Base-by-base conservation (phyloP, 1,140 invertebrate species). In the Drosophila suzukii region DNA sequence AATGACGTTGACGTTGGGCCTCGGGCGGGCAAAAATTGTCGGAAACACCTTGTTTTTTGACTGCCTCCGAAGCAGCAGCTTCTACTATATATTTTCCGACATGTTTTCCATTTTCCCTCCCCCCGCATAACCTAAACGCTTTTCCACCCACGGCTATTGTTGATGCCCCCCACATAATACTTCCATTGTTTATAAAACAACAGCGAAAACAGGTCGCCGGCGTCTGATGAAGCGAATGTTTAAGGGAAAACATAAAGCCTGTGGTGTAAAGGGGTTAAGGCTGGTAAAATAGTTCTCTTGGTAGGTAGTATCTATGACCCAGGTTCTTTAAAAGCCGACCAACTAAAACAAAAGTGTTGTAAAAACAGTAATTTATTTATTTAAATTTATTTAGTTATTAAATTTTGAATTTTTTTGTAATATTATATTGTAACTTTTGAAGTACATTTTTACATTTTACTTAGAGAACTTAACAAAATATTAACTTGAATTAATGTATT, bases 141-240 rank as follows among this genome's bases (percentile, higher is more conserved):
- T 55, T 47, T 41, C 24, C 44, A 43, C 67, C 34, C 58, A 47
- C 17, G 63, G 54, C 74, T 43, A 77, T 81, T 73, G 76, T 72
- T 78, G 55, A 57, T 63, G 44, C 47, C 6, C 66, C 49, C 43
- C 47, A 68, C 70, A 88, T 72, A 83, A 79, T 83, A 89, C 80
- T 76, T 72, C 79, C 83, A 76, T 86, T 88, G 83, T 88, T 86
- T 82, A 83, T 53, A 79, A 86, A 86, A 89, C 79, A 83, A 89
- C 66, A 62, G 60, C 41, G 59, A 68, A 81, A 81, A 77, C 78
- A 78, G 68, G 75, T 68, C 66, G 81, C 65, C 51, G 50, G 27
- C 46, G 68, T 71, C 51, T 62, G 57, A 74, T 67, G 68, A 61
- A 32, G 60, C 59, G 43, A 55, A 53, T 49, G 46, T 34, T 71